Evolutionary conservation across 2,113 vertebrate species (phyloP).

Genomic region (Passer montanus): DNA sequence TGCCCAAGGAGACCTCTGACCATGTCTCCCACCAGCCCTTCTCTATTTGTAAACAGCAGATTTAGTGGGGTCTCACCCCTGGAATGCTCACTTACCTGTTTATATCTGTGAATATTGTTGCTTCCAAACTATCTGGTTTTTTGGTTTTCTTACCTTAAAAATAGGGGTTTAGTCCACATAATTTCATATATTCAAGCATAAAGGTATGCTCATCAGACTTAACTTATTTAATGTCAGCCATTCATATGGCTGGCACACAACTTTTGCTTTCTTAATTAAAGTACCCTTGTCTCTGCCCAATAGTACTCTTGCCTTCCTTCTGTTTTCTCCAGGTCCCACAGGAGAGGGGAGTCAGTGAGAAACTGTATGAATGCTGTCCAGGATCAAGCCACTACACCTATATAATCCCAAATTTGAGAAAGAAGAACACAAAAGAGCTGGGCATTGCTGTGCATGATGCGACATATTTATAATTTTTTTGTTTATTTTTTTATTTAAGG

Average conservation of each 20-base stretch:
- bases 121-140: background rate
- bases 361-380: fast-evolving
- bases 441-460: background rate
- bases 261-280: background rate
- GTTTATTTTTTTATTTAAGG: background rate
- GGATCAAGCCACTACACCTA: background rate
- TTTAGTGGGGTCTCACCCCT: background rate
- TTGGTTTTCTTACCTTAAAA: background rate
- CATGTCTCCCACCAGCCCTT: background rate
- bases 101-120: background rate
- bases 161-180: background rate
- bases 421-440: background rate
- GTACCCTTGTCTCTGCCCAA: background rate
- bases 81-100: background rate
- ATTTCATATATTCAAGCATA: background rate
- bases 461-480: background rate
- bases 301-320: background rate
- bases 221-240: background rate
- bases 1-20: background rate
- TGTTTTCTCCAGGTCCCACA: background rate
- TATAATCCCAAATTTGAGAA: background rate
- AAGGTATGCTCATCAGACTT: background rate
- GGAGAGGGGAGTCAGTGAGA: background rate
- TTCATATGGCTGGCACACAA: background rate
- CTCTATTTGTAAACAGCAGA: background rate